Conservation (phyloP, 2,888 invertebrate species). For the Baccha elongata region DNA sequence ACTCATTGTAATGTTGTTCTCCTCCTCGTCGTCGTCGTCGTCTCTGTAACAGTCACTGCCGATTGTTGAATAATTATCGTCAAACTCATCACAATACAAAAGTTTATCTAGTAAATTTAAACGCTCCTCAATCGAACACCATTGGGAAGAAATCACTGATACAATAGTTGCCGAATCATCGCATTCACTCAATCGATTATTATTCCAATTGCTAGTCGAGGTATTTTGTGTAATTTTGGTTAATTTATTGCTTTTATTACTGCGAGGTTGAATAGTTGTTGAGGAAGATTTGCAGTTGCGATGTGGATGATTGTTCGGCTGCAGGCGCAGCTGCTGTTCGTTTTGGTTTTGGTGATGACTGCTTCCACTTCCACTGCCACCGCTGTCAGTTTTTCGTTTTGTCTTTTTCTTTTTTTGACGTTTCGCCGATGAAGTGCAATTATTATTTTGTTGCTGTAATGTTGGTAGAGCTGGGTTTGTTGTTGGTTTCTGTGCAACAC, state of each 20-base stretch:
- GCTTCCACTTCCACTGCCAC: slow-evolving; percentile 31
- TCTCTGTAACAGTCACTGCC: slow-evolving; percentile 58
- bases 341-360: slow-evolving; percentile 37
- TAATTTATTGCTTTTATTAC: slow-evolving; percentile 59
- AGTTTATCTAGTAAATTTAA: slow-evolving; percentile 79
- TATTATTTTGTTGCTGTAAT: slow-evolving; percentile 43
- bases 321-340: slow-evolving; percentile 67
- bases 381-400: slow-evolving; percentile 73
- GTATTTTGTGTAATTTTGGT: slow-evolving; percentile 50
- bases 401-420: slow-evolving; percentile 75
- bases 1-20: slow-evolving; percentile 69
- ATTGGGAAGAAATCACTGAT: slow-evolving; percentile 80
- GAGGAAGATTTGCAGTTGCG: slow-evolving; percentile 67
- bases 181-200: slow-evolving; percentile 59
- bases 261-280: slow-evolving; percentile 34
- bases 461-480: slow-evolving; percentile 51
- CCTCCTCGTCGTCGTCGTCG: slow-evolving; percentile 32
- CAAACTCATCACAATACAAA: slow-evolving; percentile 80
- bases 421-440: slow-evolving; percentile 66
- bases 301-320: slow-evolving; percentile 58
- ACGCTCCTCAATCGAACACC: slow-evolving; percentile 81
- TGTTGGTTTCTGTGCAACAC: slow-evolving; percentile 72
- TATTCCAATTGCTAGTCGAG: slow-evolving; percentile 65
- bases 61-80: slow-evolving; percentile 71
- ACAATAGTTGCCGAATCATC: slow-evolving; percentile 71